Evolutionary conservation across 1,140 invertebrate species (phyloP).

Genomic region (Ephestia elutella): DNA sequence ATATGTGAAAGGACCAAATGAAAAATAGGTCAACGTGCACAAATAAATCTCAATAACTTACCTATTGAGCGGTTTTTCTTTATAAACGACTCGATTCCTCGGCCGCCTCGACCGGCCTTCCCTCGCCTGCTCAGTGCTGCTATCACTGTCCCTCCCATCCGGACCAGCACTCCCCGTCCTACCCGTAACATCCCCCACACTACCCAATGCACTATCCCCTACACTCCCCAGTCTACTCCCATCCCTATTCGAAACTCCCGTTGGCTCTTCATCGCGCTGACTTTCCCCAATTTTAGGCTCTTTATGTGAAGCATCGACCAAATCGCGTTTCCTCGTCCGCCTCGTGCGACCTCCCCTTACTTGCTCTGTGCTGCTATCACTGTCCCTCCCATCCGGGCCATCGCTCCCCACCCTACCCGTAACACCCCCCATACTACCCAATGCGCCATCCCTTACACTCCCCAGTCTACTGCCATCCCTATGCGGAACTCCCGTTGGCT

Average conservation of each 20-base stretch:
- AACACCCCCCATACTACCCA: neutral
- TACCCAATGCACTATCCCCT: too few species aligned
- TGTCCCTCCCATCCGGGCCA: too few species aligned
- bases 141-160: conserved; percentile 14
- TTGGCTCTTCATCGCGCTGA: neutral
- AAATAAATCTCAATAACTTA: conserved; percentile 13
- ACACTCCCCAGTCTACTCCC: neutral
- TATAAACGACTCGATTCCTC: conserved; percentile 44
- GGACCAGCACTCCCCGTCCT: neutral
- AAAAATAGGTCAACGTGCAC: neutral
- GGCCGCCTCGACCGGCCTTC: conserved; percentile 38
- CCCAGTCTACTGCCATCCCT: neutral
- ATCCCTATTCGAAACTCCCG: neutral
- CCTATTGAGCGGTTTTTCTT: conserved; percentile 61
- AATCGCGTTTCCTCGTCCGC: too few species aligned
- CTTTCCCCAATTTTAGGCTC: too few species aligned
- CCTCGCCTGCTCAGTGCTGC: conserved; percentile 18
- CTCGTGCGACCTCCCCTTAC: too few species aligned
- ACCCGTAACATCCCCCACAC: neutral
- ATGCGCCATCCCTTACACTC: too few species aligned
- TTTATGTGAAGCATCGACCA: too few species aligned
- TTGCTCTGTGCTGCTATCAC: too few species aligned
- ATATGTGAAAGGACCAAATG: too few species aligned
- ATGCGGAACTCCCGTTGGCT: neutral
- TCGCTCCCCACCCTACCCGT: neutral